Evolutionary conservation across 2,888 invertebrate species (phyloP).

Genomic region (Julus scandinavius): DNA sequence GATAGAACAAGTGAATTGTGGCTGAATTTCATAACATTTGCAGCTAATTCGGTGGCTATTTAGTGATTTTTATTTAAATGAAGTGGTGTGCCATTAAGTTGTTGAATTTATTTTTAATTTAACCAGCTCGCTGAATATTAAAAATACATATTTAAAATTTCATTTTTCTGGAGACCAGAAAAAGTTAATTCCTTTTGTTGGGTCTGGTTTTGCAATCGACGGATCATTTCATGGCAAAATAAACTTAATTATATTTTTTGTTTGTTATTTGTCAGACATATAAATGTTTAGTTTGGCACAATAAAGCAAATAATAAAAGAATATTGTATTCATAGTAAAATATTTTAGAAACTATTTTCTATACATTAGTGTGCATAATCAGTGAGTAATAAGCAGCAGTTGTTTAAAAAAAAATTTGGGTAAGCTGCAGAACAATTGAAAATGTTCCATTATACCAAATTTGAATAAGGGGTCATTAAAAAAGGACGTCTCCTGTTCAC

Average conservation of each 20-base stretch:
- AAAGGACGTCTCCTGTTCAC: no score
- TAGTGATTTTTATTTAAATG: neutral
- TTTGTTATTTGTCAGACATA: neutral
- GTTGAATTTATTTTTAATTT: neutral
- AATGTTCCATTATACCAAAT: no score
- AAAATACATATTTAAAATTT: neutral
- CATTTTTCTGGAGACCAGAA: neutral
- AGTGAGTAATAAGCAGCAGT: no score
- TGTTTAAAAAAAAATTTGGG: no score
- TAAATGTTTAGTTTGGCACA: neutral
- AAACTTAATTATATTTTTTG: neutral
- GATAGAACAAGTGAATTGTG: neutral
- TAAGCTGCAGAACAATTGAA: no score
- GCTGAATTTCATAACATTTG: neutral
- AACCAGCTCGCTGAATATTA: neutral
- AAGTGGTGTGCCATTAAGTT: neutral
- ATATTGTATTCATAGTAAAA: no score
- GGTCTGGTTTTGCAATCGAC: neutral
- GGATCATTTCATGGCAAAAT: neutral
- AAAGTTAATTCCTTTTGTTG: constrained; percentile 7
- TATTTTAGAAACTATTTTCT: no score
- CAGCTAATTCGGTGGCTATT: neutral
- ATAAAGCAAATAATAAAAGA: neutral
- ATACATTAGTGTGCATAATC: no score
- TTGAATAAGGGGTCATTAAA: no score